Conservation (phyloP, 2,113 vertebrate genomes). For the Phyllopteryx taeniolatus region DNA sequence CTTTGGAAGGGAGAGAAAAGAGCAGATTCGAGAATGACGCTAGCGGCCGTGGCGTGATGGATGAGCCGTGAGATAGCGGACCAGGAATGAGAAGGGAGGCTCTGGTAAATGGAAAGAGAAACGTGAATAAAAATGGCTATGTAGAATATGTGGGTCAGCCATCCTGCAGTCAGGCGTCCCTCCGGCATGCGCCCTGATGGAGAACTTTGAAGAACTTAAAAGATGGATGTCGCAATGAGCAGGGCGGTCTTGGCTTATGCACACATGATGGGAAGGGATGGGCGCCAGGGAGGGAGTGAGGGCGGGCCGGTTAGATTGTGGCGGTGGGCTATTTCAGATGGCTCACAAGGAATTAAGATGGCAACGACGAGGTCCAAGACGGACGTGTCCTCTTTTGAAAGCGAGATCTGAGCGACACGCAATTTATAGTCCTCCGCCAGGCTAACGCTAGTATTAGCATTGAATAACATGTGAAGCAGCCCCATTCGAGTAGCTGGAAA, state of each 20-base stretch:
- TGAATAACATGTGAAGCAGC: background rate
- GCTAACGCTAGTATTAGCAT: slow-evolving; percentile 3
- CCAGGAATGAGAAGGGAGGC: slow-evolving; percentile 46
- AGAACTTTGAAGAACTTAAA: slow-evolving; percentile 70
- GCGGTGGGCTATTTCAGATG: slow-evolving; percentile 50
- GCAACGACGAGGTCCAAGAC: slow-evolving; percentile 46
- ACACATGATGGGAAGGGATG: slow-evolving; percentile 14
- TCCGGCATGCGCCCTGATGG: slow-evolving; percentile 46
- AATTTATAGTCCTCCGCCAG: slow-evolving; percentile 17
- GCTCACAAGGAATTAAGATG: slow-evolving; percentile 52
- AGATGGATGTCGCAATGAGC: slow-evolving; percentile 68
- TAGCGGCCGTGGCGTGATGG: slow-evolving; percentile 28
- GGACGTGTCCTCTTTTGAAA: slow-evolving; percentile 36
- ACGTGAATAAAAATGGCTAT: slow-evolving; percentile 63
- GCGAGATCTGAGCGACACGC: slow-evolving; percentile 19
- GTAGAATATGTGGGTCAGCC: slow-evolving; percentile 65
- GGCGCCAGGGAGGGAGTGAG: background rate
- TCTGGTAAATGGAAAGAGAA: slow-evolving; percentile 57
- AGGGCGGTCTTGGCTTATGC: slow-evolving; percentile 51
- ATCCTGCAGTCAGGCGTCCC: slow-evolving; percentile 58
- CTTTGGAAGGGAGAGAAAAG: background rate
- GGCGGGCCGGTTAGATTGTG: slow-evolving; percentile 24
- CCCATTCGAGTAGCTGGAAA: background rate
- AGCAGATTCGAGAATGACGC: background rate
- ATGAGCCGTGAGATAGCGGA: slow-evolving; percentile 39